Evolutionary conservation across 2,113 vertebrate species (phyloP).

Genomic region (Embiotoca jacksoni): DNA sequence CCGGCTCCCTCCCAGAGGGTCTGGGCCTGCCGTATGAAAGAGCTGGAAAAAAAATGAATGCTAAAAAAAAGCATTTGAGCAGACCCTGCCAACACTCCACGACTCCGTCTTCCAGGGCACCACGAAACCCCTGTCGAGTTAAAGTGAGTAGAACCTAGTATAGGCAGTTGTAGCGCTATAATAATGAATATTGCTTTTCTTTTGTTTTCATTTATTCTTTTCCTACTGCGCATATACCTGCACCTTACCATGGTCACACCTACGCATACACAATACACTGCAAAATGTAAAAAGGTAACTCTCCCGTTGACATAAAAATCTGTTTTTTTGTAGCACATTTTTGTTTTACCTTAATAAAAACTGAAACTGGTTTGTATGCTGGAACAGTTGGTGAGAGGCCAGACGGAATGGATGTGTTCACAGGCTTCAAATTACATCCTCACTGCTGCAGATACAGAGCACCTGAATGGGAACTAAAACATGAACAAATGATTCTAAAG

Average conservation of each 20-base stretch:
- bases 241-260: neutral
- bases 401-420: neutral
- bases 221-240: neutral
- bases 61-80: no score
- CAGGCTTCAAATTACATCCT: neutral
- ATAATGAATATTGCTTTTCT: neutral
- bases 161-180: neutral
- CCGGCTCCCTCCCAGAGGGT: neutral
- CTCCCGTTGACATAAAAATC: no score
- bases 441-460: neutral
- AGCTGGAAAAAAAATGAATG: no score
- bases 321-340: no score
- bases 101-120: neutral
- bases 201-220: no score
- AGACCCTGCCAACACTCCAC: no score
- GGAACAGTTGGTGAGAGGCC: neutral
- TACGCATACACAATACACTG: neutral
- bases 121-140: neutral
- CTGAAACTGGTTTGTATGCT: neutral
- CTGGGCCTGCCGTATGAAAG: neutral
- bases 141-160: neutral
- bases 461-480: conserved; percentile 19
- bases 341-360: no score
- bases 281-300: neutral
- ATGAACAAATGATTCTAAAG: conserved; percentile 6